These are phyloP conservation scores for rabbit (Oryctolagus cuniculus) DNA, from an alignment of 2,113 vertebrate species.

Conservation along the genomic window mOryCun1.1 NC_091447.1:50919501-50920000, in stretches of 20 bases:
- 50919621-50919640: background rate
- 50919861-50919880: background rate
- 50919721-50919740: background rate
- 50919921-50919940: slow-evolving; percentile 3
- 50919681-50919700: background rate
- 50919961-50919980: background rate
- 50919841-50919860: background rate
- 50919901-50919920: background rate
- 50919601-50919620: background rate
- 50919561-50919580: background rate
- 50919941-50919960: background rate
- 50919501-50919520: background rate
- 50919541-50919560: background rate
- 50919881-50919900: background rate
- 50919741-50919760: background rate
- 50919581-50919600: background rate
- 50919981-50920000: background rate
- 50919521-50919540: background rate
- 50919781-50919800: background rate
- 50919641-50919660: background rate
- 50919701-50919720: background rate
- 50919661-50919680: too few relatives aligned
- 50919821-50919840: background rate
- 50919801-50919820: background rate
- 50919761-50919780: background rate